Percentiles rank a stretch among this genome's conserved stretches.
phyloP scores from a whole-genome alignment of 2,797 vertebrate genomes.

The Synanceia verrucosa region DNA sequence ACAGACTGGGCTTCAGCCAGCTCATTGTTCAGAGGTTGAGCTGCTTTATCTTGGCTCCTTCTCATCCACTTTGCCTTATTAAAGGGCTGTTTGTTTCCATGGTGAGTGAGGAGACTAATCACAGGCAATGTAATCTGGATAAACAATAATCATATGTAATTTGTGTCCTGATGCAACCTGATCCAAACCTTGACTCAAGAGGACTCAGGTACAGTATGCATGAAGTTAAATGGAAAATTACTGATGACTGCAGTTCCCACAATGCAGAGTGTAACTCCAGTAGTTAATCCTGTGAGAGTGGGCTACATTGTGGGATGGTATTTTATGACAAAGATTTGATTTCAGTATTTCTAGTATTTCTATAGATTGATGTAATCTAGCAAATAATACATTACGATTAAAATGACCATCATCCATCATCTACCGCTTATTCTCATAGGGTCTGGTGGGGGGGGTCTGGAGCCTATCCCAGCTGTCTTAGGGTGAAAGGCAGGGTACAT shows the following conservation, averaged over 20 bases:
- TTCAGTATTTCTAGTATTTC: not conserved
- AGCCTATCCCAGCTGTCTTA: no score
- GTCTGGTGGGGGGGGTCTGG: no score
- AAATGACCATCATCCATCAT: not conserved
- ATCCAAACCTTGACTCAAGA: not conserved
- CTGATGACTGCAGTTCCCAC: not conserved
- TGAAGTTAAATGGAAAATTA: not conserved
- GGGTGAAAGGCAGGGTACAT: no score
- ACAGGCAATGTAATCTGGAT: not conserved
- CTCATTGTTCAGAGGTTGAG: constrained; percentile 33
- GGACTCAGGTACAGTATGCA: not conserved
- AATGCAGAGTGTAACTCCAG: not conserved
- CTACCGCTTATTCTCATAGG: no score
- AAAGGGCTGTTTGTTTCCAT: constrained; percentile 15
- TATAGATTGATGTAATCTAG: not conserved
- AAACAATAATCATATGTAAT: not conserved
- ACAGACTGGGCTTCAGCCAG: constrained; percentile 6
- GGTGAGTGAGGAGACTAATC: constrained; percentile 1
- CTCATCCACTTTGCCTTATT: constrained; percentile 14
- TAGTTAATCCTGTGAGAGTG: not conserved
- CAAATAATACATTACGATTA: not conserved
- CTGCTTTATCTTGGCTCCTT: constrained; percentile 38
- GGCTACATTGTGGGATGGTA: not conserved
- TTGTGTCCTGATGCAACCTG: not conserved
- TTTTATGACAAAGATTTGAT: not conserved